Evolutionary conservation across 2,797 vertebrate genomes (phyloP).

Genomic region (Sparus aurata): DNA sequence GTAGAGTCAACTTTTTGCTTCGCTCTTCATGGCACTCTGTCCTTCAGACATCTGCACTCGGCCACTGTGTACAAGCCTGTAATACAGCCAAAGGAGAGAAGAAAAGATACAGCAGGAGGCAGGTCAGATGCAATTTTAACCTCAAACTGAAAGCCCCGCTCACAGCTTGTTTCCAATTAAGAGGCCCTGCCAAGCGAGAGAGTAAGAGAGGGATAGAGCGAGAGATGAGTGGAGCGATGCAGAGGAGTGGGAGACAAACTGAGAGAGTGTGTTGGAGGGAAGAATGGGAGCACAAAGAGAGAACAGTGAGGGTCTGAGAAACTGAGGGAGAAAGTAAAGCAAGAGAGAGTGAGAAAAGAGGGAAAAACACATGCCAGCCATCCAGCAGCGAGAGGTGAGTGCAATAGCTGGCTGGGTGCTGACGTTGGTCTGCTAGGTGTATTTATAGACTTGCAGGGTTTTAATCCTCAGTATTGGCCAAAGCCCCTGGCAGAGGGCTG

Average conservation of each 20-base stretch:
- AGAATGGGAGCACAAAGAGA: conserved; percentile 42
- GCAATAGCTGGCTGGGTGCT: conserved; percentile 71
- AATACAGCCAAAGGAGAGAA: conserved; percentile 61
- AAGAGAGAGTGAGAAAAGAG: conserved; percentile 37
- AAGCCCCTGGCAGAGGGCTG: conserved; percentile 77
- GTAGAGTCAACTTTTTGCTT: conserved; percentile 47
- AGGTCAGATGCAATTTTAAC: conserved; percentile 81
- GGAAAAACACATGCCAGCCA: conserved; percentile 54
- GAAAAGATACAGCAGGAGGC: conserved; percentile 75
- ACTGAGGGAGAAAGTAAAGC: conserved; percentile 48
- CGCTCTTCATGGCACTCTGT: conserved; percentile 35
- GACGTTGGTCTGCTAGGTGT: conserved; percentile 80
- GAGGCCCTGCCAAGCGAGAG: conserved; percentile 79
- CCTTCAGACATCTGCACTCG: conserved; percentile 53
- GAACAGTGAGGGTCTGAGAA: conserved; percentile 34
- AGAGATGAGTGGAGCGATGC: conserved; percentile 42
- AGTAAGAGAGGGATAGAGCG: conserved; percentile 60
- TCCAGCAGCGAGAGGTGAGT: conserved; percentile 73
- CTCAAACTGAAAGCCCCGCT: conserved; percentile 77
- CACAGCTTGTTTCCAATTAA: conserved; percentile 86
- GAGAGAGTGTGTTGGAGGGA: conserved; percentile 48
- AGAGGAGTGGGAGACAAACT: conserved; percentile 58
- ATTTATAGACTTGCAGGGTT: conserved; percentile 85
- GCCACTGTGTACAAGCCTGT: conserved; percentile 54
- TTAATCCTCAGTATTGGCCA: conserved; percentile 85